A percentile compares a stretch with the other conserved stretches of the same genome.
phyloP scores from a whole-genome alignment of 2,113 vertebrate species.

The Mystacornis crossleyi region DNA sequence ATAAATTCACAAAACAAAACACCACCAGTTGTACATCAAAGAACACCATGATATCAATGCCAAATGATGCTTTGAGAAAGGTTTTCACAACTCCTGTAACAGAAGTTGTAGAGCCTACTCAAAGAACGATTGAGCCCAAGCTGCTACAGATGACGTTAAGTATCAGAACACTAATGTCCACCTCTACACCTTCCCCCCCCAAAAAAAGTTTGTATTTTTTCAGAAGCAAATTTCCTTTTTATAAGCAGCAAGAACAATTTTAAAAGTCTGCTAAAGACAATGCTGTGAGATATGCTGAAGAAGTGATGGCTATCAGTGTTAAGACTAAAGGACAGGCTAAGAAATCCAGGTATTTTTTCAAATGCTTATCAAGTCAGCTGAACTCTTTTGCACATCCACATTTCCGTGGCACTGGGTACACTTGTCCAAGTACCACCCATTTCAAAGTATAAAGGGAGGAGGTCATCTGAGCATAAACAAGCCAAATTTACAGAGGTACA shows the following conservation, averaged over 20 bases:
- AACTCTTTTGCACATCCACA: background rate
- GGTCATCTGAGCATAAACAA: background rate
- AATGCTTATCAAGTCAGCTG: background rate
- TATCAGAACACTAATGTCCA: background rate
- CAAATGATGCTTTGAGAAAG: background rate
- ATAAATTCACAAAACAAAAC: background rate
- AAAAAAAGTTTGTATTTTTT: background rate
- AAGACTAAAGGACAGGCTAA: background rate
- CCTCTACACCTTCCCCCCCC: rapidly evolving
- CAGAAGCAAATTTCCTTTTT: background rate
- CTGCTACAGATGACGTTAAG: background rate
- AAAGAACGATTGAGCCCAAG: background rate
- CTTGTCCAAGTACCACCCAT: background rate
- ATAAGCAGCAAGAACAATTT: background rate
- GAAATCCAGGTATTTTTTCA: background rate
- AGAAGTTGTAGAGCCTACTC: background rate
- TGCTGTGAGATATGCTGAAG: background rate
- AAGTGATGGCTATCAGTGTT: background rate
- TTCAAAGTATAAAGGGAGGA: background rate
- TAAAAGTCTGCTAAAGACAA: background rate
- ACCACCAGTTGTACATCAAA: background rate
- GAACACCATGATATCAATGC: background rate
- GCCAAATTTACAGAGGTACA: background rate
- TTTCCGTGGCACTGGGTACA: background rate
- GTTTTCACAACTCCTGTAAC: background rate